Base-by-base conservation (phyloP, 2,888 invertebrate species). In the Hedya salicella region DNA sequence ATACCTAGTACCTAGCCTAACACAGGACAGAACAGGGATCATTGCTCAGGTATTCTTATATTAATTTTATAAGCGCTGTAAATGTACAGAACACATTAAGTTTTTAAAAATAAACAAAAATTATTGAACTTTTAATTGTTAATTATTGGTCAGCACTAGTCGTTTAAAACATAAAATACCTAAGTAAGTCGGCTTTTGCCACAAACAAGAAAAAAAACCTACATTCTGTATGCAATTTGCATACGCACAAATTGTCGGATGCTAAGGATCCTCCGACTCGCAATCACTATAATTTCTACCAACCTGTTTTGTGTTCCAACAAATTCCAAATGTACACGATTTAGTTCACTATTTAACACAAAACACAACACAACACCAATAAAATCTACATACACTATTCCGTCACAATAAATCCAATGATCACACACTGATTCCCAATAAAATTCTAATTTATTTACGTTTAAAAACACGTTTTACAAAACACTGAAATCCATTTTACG, bases 401-500 rank as follows among this genome's bases (percentile, higher is more conserved):
- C 74, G 74, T 73, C 77, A 78, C 76, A 70, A 75, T 77, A 76
- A 75, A 76, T 72, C 73, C 72, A 73, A 72, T 72, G 74, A 71
- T 75, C 69, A 69, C 78, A 75, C 78, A 78, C 76, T 56, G 69
- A 76, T 75, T 73, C 72, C 70, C 36, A 74, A 77, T 76, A 76
- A 77, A 75, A 71, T 70, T 65, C 52, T 62, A 59, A 72, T 73
- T 71, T 70, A 72, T 54, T 54, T 62, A 62, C 60, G 44, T 48
- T 60, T 46, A 46, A 54, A 61, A 64, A 54, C 59, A 62, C 61
- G 69, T 72, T 69, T 56, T 25, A 71, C 69, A 64, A 72, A 72
- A 72, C 81, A 82, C 82, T 82, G 82, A 77, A 82, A 80, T 81
- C 80, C 81, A 73, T 71, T 73, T 74, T 66, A 67, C 62, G 69